These are phyloP conservation scores for Latrodectus hesperus DNA, from an alignment of 2,888 invertebrate species.

Conservation along the genomic window DNA sequence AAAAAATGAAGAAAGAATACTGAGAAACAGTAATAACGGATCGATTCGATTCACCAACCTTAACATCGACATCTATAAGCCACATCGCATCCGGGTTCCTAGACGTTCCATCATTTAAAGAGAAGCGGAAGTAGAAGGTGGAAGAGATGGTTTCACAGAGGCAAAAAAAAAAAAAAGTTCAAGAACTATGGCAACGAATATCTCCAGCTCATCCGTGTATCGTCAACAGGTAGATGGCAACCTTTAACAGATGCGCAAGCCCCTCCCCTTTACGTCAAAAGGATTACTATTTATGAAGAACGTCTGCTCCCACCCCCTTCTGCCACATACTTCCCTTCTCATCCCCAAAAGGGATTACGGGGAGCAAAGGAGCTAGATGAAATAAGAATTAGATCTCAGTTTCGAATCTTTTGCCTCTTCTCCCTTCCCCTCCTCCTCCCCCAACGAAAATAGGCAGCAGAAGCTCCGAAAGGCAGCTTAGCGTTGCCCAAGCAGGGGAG, in stretches of 20 bases:
- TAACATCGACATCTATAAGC: background rate
- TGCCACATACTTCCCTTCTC: background rate
- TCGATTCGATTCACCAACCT: background rate
- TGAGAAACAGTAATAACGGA: no score
- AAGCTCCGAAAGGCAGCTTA: conserved; percentile 30
- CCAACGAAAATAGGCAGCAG: conserved; percentile 28
- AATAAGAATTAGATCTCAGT: conserved; percentile 67
- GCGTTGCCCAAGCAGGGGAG: background rate
- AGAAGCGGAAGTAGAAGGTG: background rate
- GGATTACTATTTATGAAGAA: conserved; percentile 63
- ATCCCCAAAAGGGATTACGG: conserved; percentile 37
- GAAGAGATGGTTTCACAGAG: background rate
- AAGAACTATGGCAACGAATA: conserved; percentile 28
- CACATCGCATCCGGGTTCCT: background rate
- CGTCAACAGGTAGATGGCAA: conserved; percentile 50
- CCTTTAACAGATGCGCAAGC: conserved; percentile 45
- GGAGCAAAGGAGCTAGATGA: conserved; percentile 62
- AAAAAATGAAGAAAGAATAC: no score
- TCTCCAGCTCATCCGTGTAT: conserved; percentile 1
- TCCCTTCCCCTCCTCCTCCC: background rate
- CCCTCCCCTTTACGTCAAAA: conserved; percentile 36
- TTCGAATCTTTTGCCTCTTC: conserved; percentile 47
- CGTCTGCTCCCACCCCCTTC: conserved; percentile 8
- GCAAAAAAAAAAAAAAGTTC: background rate
- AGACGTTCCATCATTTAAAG: background rate